Evolutionary conservation across 2,797 vertebrate species (phyloP).

Genomic region (Platyrinchus mystaceus): DNA sequence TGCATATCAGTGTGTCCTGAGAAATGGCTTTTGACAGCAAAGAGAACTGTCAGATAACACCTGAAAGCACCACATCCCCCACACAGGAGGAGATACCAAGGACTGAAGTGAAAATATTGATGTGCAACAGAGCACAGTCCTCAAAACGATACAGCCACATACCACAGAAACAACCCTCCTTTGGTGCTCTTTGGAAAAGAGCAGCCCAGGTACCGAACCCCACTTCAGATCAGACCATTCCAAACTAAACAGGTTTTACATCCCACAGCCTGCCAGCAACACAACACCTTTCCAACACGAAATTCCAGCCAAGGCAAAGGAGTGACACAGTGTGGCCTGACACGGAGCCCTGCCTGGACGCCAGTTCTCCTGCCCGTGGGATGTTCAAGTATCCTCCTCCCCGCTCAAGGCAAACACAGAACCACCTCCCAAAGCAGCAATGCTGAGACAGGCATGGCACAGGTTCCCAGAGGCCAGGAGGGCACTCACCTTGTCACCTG

Average conservation of each 20-base stretch:
- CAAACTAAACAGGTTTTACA: accelerated
- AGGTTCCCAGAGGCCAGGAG: accelerated
- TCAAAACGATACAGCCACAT: background rate
- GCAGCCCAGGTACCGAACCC: background rate
- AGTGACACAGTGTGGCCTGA: background rate
- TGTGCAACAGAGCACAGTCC: accelerated
- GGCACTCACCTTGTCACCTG: conserved; percentile 68
- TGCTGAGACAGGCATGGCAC: too few species aligned
- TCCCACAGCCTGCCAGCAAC: background rate
- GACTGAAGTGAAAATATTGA: background rate
- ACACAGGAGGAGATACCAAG: background rate
- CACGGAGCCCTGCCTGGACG: background rate
- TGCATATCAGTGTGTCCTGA: background rate
- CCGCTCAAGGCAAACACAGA: background rate
- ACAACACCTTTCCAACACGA: background rate
- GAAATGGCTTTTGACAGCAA: background rate
- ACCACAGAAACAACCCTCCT: accelerated
- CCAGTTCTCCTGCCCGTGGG: background rate
- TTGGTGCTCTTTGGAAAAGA: background rate
- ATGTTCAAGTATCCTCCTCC: background rate
- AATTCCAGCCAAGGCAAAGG: background rate
- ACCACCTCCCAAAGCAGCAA: background rate
- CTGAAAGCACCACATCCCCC: background rate
- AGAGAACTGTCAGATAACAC: background rate
- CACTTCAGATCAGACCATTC: background rate